A percentile compares a stretch with the other conserved stretches of the same genome.
Evolutionary conservation across 2,113 vertebrate genomes (phyloP).

Genomic region (Megalops atlanticus): DNA sequence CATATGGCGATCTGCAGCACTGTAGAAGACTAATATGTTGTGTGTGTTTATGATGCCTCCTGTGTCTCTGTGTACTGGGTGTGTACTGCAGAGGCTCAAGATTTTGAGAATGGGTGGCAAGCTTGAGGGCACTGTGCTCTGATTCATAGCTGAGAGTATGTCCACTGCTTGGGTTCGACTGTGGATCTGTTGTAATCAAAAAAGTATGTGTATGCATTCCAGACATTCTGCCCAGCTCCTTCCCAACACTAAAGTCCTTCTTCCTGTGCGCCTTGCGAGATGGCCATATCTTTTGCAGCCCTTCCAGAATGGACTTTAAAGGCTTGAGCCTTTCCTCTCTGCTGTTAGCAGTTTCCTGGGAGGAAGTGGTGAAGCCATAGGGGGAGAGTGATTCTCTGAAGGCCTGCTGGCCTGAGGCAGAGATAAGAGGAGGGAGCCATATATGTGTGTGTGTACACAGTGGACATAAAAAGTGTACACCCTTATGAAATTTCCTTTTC

Average conservation of each 20-base stretch:
- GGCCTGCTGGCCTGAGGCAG: neutral
- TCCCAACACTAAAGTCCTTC: neutral
- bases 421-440: neutral
- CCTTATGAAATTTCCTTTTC: too few species aligned
- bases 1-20: too few species aligned
- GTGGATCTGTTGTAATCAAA: neutral
- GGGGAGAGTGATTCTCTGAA: neutral
- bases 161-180: neutral
- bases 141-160: neutral
- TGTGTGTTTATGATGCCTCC: too few species aligned
- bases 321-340: too few species aligned
- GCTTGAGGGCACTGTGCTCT: neutral
- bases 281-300: neutral
- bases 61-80: neutral
- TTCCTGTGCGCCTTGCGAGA: too few species aligned
- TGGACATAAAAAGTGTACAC: too few species aligned
- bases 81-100: neutral
- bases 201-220: slow-evolving; percentile 17
- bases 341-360: neutral
- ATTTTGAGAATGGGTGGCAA: too few species aligned
- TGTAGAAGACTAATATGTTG: too few species aligned
- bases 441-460: neutral
- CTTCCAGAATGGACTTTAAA: neutral
- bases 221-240: slow-evolving; percentile 3
- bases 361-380: neutral